Base-by-base conservation (phyloP, 2,113 vertebrate species). In the Oxygymnocypris stewartii region DNA sequence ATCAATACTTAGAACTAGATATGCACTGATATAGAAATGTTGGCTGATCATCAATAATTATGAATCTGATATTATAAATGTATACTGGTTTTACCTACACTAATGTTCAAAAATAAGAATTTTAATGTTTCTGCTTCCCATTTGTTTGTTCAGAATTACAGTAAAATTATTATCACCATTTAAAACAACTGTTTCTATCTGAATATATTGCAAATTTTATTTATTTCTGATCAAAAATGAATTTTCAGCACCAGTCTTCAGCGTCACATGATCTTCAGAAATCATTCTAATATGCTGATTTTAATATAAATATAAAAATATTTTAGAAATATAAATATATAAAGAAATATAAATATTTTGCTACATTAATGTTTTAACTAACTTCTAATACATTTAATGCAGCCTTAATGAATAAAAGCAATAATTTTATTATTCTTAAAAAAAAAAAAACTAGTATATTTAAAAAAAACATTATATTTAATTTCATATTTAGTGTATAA, bases 101-200 rank as follows among this genome's bases (percentile, higher is more conserved):
- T 51, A 16, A 49, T 49, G 47, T 4, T 54, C 54, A 57, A 54
- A 59, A 59, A 59, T 7, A 9, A 3, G 2, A 20, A 9, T 59
- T 59, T 8, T 4, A 51, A 18, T 18, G 47, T 14, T 13, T 25
- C 23, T 13, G 25, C 63, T 3, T 1, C 28, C 5, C 71, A 74
- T 44, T 73, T 74, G 11, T 42, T 74, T 40, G 20, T 12, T 44
- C 10, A 42, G 23, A 74, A 74, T n/a, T 12, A 2, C 4, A 11
- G 18, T n/a, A 74, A 44, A n/a, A 74, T 42, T 44, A 40, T 73
- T 73, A 9, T 18, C 23, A 0, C 0, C 3, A 35, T 23, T 10
- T 6, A 2, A 14, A 75, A 3, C 0, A n/a, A 0, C 4, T 1
- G 1, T 25, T 13, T 47, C 5, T 7, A 25, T 44, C 0, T 25